Evolutionary conservation across 2,797 vertebrate species (phyloP).

Genomic region (Podarcis siculus): DNA sequence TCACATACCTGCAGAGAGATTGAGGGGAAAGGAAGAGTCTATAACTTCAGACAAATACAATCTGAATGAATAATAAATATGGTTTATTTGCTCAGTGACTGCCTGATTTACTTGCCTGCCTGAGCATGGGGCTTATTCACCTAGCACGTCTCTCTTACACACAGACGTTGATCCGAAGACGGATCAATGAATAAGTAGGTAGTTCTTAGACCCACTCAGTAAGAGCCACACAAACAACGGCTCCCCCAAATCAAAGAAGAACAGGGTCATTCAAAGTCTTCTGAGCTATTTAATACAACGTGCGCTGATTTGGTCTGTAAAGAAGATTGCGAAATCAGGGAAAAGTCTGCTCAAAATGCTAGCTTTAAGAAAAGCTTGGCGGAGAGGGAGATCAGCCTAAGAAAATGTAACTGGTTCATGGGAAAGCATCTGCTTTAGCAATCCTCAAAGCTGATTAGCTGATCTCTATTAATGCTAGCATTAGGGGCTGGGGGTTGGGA

Average conservation of each 20-base stretch:
- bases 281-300: not conserved
- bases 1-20: conserved; percentile 77
- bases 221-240: not conserved
- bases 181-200: not conserved
- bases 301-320: not conserved
- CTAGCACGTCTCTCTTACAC: not conserved
- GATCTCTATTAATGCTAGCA: conserved; percentile 9
- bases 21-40: conserved; percentile 11
- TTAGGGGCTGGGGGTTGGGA: conserved; percentile 3
- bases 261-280: not conserved
- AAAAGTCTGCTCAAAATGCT: not conserved
- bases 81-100: not conserved
- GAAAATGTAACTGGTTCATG: not conserved
- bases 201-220: not conserved
- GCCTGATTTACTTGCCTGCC: not conserved
- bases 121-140: not conserved
- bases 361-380: not conserved
- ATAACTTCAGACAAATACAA: not conserved
- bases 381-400: not conserved
- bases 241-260: no score
- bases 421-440: conserved; percentile 1
- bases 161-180: not conserved
- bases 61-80: not conserved
- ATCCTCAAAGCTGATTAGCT: conserved; percentile 12
- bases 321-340: not conserved